phyloP scores from a whole-genome alignment of 2,888 invertebrate genomes.

The Phengaris alcon region DNA sequence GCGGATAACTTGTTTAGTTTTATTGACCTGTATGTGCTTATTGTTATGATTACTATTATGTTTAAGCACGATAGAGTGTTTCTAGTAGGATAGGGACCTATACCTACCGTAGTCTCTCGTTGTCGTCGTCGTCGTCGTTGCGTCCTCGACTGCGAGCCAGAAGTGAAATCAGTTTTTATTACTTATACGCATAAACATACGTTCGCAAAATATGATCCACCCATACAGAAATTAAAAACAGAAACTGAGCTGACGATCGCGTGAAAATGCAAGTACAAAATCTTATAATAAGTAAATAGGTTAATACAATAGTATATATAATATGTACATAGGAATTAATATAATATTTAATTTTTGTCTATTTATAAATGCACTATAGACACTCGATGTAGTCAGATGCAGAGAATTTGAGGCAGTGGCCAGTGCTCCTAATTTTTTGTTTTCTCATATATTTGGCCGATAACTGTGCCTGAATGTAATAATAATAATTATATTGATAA shows the following conservation, averaged over 20 bases:
- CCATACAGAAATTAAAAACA: not conserved
- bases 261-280: constrained; percentile 5
- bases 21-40: not conserved
- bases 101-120: not conserved
- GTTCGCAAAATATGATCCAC: not conserved
- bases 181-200: not conserved
- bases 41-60: not conserved
- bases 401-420: not conserved
- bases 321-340: not conserved
- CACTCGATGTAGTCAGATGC: not conserved
- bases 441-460: not conserved
- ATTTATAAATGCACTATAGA: not conserved
- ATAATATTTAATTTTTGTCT: not conserved
- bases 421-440: not conserved
- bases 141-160: too few relatives aligned
- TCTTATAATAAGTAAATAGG: not conserved
- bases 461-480: constrained; percentile 3
- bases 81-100: too few relatives aligned
- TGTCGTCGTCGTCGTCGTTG: too few relatives aligned
- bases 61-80: not conserved
- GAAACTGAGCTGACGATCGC: not conserved
- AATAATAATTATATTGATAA: not conserved
- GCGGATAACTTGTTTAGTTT: not conserved
- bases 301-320: not conserved
- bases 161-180: not conserved